Evolutionary conservation across 2,888 invertebrate genomes (phyloP), one percentile per base, ranked within the genome.

Genomic region (Harmothoe impar): DNA sequence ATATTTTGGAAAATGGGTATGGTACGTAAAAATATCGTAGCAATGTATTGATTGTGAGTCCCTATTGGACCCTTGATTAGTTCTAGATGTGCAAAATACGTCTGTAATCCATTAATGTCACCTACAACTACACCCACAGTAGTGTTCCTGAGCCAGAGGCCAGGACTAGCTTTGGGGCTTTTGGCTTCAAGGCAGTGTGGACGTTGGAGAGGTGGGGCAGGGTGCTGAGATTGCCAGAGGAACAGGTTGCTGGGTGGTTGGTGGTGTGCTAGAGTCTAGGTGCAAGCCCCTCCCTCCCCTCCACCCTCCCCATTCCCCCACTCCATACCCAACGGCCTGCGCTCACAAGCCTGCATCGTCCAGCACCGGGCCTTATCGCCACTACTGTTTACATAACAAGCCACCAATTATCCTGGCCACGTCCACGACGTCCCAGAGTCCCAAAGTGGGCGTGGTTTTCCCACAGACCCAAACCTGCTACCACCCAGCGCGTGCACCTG

Each of bases 371-470:
- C 20, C 84, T 84, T 51, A 84, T 51, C 43, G n/a, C 43, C 84
- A 33, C 43, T 35, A 72, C n/a, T 72, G 72, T 72, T 72, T 72
- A 84, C 84, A 84, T 84, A 84, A 35, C 43, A 51, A 84, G 43
- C 84, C 84, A 23, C 84, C 43, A 84, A 84, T 51, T 51, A 84
- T 51, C 23, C 84, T 10, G 33, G 84, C 84, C 25, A 51, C 84
- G 33, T 3, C 23, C 29, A 25, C 72, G 7, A 7, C 7, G 20
- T 62, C 62, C 62, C 43, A 43, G 62, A n/a, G 20, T 29, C 72
- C 84, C 12, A 52, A 54, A 86, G 54, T 51, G 31, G 86, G 86
- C 86, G 86, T 56, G 86, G 86, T 86, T 86, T 86, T 86, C 86
- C 86, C 86, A 86, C 54, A 54, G 54, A 15, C n/a, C n/a, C 0